Percentiles rank a stretch among this genome's conserved stretches.
phyloP scores from a whole-genome alignment of 2,797 vertebrate genomes.

The Sparus aurata region DNA sequence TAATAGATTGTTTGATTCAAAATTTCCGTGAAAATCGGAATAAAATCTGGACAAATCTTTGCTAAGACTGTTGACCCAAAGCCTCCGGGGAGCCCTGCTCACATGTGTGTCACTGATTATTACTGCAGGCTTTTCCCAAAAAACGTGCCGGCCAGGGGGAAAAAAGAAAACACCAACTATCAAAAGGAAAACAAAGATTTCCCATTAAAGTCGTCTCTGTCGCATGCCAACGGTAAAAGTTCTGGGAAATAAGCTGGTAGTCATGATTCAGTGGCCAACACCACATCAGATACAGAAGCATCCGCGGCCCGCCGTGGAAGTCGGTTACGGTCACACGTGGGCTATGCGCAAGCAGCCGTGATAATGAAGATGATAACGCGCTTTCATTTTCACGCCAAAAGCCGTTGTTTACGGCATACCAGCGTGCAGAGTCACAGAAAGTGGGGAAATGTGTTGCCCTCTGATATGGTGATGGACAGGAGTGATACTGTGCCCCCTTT shows the following conservation, averaged over 20 bases:
- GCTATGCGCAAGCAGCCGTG: neutral
- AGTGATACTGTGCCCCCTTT: slow-evolving; percentile 67
- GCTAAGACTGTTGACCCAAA: slow-evolving; percentile 67
- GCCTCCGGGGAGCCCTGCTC: slow-evolving; percentile 63
- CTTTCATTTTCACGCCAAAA: slow-evolving; percentile 36
- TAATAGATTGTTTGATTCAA: slow-evolving; percentile 59
- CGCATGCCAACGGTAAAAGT: slow-evolving; percentile 48
- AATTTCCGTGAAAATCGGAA: slow-evolving; percentile 64
- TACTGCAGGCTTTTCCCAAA: slow-evolving; percentile 74
- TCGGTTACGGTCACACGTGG: slow-evolving; percentile 15
- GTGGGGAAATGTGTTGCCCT: slow-evolving; percentile 31
- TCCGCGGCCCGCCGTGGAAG: slow-evolving; percentile 23
- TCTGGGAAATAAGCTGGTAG: slow-evolving; percentile 68
- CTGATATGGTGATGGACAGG: slow-evolving; percentile 41
- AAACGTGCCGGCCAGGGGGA: slow-evolving; percentile 68
- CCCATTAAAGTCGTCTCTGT: slow-evolving; percentile 70
- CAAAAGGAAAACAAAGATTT: slow-evolving; percentile 81
- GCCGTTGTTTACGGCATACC: neutral
- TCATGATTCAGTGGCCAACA: slow-evolving; percentile 49
- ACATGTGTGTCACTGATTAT: slow-evolving; percentile 78
- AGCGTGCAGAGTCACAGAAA: slow-evolving; percentile 42
- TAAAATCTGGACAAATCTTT: slow-evolving; percentile 75
- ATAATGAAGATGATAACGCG: slow-evolving; percentile 17
- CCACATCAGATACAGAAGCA: slow-evolving; percentile 34
- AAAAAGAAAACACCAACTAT: slow-evolving; percentile 77